Base-by-base conservation (phyloP, 2,113 vertebrate species). In the Stictonetta naevosa region DNA sequence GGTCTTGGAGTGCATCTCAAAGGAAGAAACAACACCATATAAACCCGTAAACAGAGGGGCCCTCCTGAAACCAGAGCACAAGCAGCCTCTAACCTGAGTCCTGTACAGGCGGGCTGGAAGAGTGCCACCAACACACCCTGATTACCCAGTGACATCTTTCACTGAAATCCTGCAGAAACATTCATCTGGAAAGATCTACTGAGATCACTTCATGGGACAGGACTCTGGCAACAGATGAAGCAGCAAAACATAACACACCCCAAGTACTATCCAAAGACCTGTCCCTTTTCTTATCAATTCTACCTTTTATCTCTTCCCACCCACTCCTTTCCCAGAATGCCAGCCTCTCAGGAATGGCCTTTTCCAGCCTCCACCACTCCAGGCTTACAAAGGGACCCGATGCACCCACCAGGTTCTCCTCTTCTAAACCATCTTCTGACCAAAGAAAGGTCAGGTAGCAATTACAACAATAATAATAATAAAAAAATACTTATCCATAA, bases 171-270 rank as follows among this genome's bases (percentile, higher is more conserved):
- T 9, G 31, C 11, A 17, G 8, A 48, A 28, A 33, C 29, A 12
- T 13, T 14, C 1, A 31, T 13, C 33, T 59, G 53, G 20, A 83
- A 44, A 64, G 23, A 25, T 6, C 28, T 4, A 18, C 2, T 17
- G 25, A 60, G 44, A 25, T 14, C 10, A 22, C 8, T n/a, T 11
- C 28, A 62, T 0, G 1, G n/a, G 42, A 33, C 22, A n/a, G 29
- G 12, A 3, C 11, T 23, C 55, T 5, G 42, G 10, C n/a, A 4
- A 5, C 0, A 0, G 34, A 9, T 12, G 50, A 66, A 52, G 53
- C 28, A 83, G 42, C 44, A 71, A 80, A 64, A 42, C 26, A 50
- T 5, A 71, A 56, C 26, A 28, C 2, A 52, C 2, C 2, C 3
- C 48, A 18, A 29, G 25, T 6, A 4, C 48, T 5, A 19, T 2